A percentile compares a stretch with the other conserved stretches of the same genome.
These are phyloP conservation scores for Orchestes rusci DNA, from an alignment of 2,888 invertebrate species.

Conservation along the genomic window DNA sequence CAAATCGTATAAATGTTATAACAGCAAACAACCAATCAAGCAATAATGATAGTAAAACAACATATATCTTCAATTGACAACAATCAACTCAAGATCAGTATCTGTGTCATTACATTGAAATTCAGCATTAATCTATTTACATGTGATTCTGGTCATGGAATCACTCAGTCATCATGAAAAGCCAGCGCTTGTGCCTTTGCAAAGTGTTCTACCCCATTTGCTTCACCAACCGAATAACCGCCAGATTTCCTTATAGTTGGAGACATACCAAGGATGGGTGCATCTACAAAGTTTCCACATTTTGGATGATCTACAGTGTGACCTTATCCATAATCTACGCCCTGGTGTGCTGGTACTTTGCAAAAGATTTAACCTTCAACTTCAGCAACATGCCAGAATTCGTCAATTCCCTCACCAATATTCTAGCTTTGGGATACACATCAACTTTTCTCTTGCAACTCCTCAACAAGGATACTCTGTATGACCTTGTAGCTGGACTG, in stretches of 20 bases:
- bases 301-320: slow-evolving; percentile 34
- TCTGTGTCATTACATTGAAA: no score
- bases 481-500: no score
- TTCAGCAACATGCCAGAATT: slow-evolving; percentile 31
- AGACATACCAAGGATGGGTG: slow-evolving; percentile 34
- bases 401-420: slow-evolving; percentile 35
- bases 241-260: slow-evolving; percentile 36
- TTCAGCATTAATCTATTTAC: no score
- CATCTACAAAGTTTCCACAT: slow-evolving; percentile 32
- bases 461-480: slow-evolving; percentile 30
- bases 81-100: no score
- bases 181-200: slow-evolving; percentile 33
- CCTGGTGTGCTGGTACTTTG: background rate
- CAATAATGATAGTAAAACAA: no score
- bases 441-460: slow-evolving; percentile 32
- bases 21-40: no score
- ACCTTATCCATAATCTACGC: slow-evolving; percentile 28
- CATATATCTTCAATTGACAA: no score
- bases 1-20: no score
- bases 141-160: no score
- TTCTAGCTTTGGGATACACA: slow-evolving; percentile 35
- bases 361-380: slow-evolving; percentile 4
- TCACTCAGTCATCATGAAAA: no score
- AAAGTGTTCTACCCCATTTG: slow-evolving; percentile 31
- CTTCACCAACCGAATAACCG: slow-evolving; percentile 33